A percentile compares a stretch with the other conserved stretches of the same genome.
Conservation (phyloP, 2,113 vertebrate genomes). For the Oryzias curvinotus region DNA sequence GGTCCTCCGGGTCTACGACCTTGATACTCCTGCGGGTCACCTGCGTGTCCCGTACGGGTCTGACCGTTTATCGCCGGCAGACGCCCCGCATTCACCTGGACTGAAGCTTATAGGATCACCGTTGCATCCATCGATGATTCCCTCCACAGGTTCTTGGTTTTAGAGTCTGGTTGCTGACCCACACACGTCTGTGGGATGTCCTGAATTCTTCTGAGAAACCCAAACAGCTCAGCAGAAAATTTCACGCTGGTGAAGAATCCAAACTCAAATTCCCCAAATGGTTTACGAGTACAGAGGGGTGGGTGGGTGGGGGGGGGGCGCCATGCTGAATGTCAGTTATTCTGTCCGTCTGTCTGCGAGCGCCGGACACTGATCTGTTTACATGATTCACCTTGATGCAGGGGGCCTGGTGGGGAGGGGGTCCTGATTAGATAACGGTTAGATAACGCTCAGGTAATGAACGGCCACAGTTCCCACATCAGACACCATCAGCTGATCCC, state of each 20-base stretch:
- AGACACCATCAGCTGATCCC: not conserved
- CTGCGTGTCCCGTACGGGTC: no score
- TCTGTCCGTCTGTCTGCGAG: constrained; percentile 42
- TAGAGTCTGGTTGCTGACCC: not conserved
- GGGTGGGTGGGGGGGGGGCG: constrained; percentile 49
- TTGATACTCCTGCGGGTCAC: no score
- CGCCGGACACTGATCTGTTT: constrained; percentile 43
- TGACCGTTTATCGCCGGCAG: no score
- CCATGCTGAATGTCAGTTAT: constrained; percentile 53
- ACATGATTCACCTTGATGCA: constrained; percentile 54
- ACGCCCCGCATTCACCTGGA: no score
- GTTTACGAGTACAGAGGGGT: constrained; percentile 41
- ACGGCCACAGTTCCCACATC: not conserved
- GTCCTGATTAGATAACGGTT: constrained; percentile 36
- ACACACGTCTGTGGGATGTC: constrained; percentile 6
- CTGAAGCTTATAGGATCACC: no score
- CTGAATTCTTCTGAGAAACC: constrained; percentile 40
- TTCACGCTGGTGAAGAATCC: constrained; percentile 49
- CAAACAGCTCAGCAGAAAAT: constrained; percentile 33
- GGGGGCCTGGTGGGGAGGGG: constrained; percentile 16
- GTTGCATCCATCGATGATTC: not conserved
- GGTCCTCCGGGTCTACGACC: no score
- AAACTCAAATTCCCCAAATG: constrained; percentile 47
- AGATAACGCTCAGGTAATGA: constrained; percentile 19
- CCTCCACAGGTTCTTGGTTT: constrained; percentile 5